Conservation (phyloP, 1,140 invertebrate species). For the Rhynchophorus ferrugineus region DNA sequence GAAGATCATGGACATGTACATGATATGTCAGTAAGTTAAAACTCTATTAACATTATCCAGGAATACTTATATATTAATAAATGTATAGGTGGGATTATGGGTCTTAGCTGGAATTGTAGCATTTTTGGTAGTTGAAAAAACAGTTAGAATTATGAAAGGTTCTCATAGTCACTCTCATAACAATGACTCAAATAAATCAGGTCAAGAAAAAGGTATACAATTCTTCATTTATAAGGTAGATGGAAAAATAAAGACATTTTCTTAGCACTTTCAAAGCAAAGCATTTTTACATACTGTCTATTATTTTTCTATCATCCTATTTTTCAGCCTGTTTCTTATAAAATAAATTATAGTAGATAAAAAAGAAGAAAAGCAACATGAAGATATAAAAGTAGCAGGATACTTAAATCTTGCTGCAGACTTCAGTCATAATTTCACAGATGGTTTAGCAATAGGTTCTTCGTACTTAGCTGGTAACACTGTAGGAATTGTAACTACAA, state of each 20-base stretch:
- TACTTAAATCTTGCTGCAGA: slow-evolving; percentile 93
- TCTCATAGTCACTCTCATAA: slow-evolving; percentile 61
- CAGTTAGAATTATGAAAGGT: slow-evolving; percentile 82
- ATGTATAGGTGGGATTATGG: slow-evolving; percentile 58
- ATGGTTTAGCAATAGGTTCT: slow-evolving; percentile 93
- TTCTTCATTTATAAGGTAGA: too few species aligned
- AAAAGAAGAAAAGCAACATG: slow-evolving; percentile 38
- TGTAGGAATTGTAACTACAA: slow-evolving; percentile 79
- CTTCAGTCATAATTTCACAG: slow-evolving; percentile 94
- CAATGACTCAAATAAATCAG: too few species aligned
- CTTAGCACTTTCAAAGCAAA: too few species aligned
- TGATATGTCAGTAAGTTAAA: slow-evolving; percentile 31
- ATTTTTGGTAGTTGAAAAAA: slow-evolving; percentile 89
- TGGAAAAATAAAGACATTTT: too few species aligned
- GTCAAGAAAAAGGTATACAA: too few species aligned
- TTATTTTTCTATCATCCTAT: too few species aligned
- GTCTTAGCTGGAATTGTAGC: slow-evolving; percentile 84
- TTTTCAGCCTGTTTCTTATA: too few species aligned
- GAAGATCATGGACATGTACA: slow-evolving; percentile 45
- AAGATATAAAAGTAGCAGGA: slow-evolving; percentile 77
- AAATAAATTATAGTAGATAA: slow-evolving; percentile 1
- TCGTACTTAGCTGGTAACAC: slow-evolving; percentile 86
- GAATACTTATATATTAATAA: not conserved
- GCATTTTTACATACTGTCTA: too few species aligned
- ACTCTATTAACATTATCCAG: not conserved